phyloP scores from a whole-genome alignment of 2,888 invertebrate species.

The Acheta domesticus region DNA sequence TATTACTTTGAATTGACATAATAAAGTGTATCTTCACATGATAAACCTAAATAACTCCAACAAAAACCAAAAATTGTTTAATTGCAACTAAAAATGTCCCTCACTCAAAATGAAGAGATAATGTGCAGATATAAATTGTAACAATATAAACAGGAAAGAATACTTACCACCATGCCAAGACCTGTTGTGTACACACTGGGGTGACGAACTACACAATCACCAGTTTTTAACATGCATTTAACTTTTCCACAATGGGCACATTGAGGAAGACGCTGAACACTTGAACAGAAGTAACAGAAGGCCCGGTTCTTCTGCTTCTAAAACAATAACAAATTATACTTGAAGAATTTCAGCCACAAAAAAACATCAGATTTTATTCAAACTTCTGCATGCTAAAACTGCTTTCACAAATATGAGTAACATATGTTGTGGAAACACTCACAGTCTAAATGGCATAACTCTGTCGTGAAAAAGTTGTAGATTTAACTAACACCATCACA shows the following conservation, averaged over 20 bases:
- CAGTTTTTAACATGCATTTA: conserved; percentile 94
- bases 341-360: background rate
- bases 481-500: background rate
- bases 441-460: too few relatives aligned
- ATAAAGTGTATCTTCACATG: too few relatives aligned
- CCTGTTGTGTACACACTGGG: conserved; percentile 87
- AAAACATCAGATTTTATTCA: too few relatives aligned
- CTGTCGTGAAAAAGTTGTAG: background rate
- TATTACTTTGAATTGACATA: too few relatives aligned
- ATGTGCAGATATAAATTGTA: too few relatives aligned
- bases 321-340: conserved; percentile 33
- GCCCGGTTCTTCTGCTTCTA: conserved; percentile 90
- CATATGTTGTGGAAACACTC: too few relatives aligned
- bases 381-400: too few relatives aligned
- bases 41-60: too few relatives aligned
- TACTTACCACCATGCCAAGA: conserved; percentile 77
- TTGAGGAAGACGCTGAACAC: conserved; percentile 81
- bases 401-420: too few relatives aligned
- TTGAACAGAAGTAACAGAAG: conserved; percentile 93
- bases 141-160: background rate
- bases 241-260: conserved; percentile 94
- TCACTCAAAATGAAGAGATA: too few relatives aligned
- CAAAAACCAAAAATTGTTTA: too few relatives aligned
- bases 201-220: conserved; percentile 91
- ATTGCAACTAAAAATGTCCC: too few relatives aligned